Conservation (phyloP, 2,797 vertebrate genomes). For the Malacoraja senta region DNA sequence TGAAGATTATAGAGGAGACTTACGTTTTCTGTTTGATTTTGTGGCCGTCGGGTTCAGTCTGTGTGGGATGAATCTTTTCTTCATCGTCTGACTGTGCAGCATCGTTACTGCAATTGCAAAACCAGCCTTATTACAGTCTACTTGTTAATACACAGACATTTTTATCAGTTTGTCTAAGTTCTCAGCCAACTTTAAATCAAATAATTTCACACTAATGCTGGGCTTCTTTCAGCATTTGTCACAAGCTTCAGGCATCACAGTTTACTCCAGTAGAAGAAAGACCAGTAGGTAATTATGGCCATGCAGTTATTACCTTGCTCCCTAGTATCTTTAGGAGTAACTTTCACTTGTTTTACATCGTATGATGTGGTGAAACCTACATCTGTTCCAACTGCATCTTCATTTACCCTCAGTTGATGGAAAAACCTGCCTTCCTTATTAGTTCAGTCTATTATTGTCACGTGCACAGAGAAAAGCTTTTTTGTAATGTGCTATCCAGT, state of each 20-base stretch:
- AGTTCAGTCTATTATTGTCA: background rate
- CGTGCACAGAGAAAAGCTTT: background rate
- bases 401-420: background rate
- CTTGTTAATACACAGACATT: background rate
- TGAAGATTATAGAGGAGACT: slow-evolving; percentile 44
- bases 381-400: background rate
- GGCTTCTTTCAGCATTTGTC: background rate
- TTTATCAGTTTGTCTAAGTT: background rate
- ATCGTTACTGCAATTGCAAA: slow-evolving; percentile 69
- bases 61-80: slow-evolving; percentile 78
- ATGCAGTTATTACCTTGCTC: background rate
- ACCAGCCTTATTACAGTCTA: slow-evolving; percentile 29
- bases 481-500: too few species aligned
- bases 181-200: background rate
- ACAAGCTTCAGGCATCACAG: background rate
- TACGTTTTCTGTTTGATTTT: slow-evolving; percentile 97
- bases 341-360: background rate
- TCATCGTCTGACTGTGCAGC: slow-evolving; percentile 94
- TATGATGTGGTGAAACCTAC: background rate
- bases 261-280: background rate
- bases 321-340: background rate
- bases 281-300: background rate
- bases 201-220: background rate
- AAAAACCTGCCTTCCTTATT: background rate
- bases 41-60: slow-evolving; percentile 82